These are phyloP conservation scores for Panonychus citri DNA, from an alignment of 1,140 invertebrate genomes.

Conservation along the genomic window DNA sequence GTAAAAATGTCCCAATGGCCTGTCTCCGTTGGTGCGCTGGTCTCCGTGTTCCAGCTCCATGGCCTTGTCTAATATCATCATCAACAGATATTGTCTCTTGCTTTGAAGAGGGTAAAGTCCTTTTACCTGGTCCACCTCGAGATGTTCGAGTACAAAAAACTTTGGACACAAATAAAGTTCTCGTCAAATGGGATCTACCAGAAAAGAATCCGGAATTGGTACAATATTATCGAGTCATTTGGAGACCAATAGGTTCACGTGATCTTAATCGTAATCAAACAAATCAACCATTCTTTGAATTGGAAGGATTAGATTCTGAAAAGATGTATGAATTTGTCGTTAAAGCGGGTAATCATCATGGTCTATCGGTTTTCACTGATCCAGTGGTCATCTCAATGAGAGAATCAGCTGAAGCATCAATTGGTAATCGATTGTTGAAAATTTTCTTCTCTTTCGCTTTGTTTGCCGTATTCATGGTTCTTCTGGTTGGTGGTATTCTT, in stretches of 20 bases:
- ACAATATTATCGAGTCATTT: conserved; percentile 45
- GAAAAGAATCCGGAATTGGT: conserved; percentile 52
- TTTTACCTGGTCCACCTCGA: conserved; percentile 47
- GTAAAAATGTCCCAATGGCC: conserved; percentile 40
- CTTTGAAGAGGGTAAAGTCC: conserved; percentile 49
- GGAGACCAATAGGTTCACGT: conserved; percentile 17
- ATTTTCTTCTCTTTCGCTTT: conserved; percentile 17
- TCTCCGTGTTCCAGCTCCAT: conserved; percentile 35
- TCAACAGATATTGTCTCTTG: conserved; percentile 47
- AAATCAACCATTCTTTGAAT: not conserved
- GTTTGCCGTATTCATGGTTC: conserved; percentile 7
- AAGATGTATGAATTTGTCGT: conserved; percentile 49
- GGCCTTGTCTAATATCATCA: conserved; percentile 41
- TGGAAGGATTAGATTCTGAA: conserved; percentile 36
- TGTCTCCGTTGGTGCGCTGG: conserved; percentile 54
- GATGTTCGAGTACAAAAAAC: conserved; percentile 37
- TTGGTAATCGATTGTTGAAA: conserved; percentile 35
- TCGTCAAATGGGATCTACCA: conserved; percentile 46
- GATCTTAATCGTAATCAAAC: not conserved
- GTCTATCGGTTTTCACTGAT: conserved; percentile 43
- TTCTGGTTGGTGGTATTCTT: conserved; percentile 9
- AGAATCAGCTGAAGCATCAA: conserved; percentile 17
- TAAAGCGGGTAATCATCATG: conserved; percentile 52
- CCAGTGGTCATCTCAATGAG: conserved; percentile 33
- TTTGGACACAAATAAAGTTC: conserved; percentile 19